Conservation (phyloP, 2,113 vertebrate species). For the Entomyzon cyanotis region DNA sequence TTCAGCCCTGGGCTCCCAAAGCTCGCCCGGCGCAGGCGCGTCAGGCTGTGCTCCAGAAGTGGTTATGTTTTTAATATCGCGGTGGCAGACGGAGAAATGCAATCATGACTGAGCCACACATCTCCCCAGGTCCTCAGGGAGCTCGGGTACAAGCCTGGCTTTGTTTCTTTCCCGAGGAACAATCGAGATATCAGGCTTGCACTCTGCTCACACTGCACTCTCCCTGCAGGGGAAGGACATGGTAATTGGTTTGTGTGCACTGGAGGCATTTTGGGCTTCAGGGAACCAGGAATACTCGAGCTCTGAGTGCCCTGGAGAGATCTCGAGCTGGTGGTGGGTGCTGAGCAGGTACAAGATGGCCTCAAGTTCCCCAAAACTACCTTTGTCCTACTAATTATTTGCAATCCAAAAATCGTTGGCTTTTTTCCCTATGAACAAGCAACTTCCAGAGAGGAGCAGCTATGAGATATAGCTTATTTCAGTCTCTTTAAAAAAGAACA, state of each 20-base stretch:
- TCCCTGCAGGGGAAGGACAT: not conserved
- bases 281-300: not conserved
- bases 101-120: constrained; percentile 9
- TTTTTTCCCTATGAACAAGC: not conserved
- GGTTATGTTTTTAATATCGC: not conserved
- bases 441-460: not conserved
- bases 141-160: not conserved
- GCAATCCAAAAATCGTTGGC: not conserved
- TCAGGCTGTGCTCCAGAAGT: not conserved
- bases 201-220: not conserved
- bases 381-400: not conserved
- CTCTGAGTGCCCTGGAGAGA: not conserved
- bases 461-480: not conserved
- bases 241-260: not conserved
- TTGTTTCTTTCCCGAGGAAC: constrained; percentile 36
- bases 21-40: fast-evolving
- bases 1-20: not conserved
- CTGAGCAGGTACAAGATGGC: not conserved
- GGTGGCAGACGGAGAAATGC: not conserved
- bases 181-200: not conserved
- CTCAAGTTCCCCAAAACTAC: not conserved
- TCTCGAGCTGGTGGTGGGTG: not conserved
- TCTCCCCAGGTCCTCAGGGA: not conserved
- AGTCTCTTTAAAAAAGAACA: not conserved
- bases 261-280: not conserved